These are phyloP conservation scores for Pocillopora grandis DNA, from an alignment of 92 coral and sea anemone species.

Conservation along the genomic window DNA sequence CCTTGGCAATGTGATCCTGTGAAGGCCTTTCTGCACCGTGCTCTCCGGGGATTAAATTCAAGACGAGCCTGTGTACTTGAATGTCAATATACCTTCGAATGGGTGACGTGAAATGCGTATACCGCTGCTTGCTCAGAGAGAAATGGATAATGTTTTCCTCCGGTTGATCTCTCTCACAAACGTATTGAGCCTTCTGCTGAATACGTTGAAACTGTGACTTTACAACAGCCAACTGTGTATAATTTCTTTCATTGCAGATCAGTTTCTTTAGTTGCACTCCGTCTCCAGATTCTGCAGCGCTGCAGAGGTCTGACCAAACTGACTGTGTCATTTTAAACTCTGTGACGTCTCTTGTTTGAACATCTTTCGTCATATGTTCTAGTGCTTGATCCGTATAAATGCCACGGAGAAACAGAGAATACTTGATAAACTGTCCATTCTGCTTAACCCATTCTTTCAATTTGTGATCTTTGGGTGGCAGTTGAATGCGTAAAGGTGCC, in stretches of 20 bases:
- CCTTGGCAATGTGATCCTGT: conserved; percentile 59
- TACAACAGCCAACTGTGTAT: conserved; percentile 73
- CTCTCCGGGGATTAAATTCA: background rate
- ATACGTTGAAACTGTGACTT: conserved; percentile 52
- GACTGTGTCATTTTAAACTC: conserved; percentile 39
- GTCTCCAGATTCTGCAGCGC: conserved; percentile 31
- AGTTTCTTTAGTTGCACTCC: conserved; percentile 29
- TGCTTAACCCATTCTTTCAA: conserved; percentile 54
- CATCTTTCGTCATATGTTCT: background rate
- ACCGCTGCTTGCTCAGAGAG: conserved; percentile 16
- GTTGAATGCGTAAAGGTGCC: conserved; percentile 67
- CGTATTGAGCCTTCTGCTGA: conserved; percentile 55
- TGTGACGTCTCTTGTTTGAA: background rate
- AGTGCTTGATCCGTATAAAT: conserved; percentile 12
- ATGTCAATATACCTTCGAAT: conserved; percentile 92
- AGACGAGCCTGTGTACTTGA: conserved; percentile 77
- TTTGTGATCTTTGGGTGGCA: conserved; percentile 65
- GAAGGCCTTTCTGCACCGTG: background rate
- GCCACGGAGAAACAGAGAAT: conserved; percentile 49
- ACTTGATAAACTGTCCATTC: conserved; percentile 26
- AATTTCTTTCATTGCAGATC: conserved; percentile 54
- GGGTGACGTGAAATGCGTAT: conserved; percentile 83
- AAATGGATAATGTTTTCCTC: conserved; percentile 1
- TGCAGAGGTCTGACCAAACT: conserved; percentile 45
- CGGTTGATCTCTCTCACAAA: conserved; percentile 41